Evolutionary conservation across 2,113 vertebrate species (phyloP).

Genomic region (Meles meles): DNA sequence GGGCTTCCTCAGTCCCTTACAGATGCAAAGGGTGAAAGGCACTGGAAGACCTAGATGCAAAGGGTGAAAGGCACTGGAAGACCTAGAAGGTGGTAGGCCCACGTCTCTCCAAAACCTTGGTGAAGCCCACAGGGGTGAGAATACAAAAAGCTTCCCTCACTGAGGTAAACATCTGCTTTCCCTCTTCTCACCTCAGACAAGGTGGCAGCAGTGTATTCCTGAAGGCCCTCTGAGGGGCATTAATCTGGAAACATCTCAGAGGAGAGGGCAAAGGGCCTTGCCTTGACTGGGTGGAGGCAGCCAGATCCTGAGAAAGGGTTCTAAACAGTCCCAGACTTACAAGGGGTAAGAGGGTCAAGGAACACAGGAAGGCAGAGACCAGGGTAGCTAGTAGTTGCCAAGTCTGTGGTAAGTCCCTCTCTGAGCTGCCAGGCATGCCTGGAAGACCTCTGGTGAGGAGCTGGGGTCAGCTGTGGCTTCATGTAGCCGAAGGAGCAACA

Average conservation of each 20-base stretch:
- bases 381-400: not conserved
- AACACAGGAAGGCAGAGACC: not conserved
- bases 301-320: not conserved
- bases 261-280: not conserved
- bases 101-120: not conserved
- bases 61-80: not conserved
- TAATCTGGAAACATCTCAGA: not conserved
- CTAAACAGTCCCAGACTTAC: not conserved
- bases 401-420: not conserved
- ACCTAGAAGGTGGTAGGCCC: not conserved
- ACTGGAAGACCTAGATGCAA: not conserved
- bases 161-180: not conserved
- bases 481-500: fast-evolving
- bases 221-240: not conserved
- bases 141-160: not conserved
- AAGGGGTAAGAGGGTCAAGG: not conserved
- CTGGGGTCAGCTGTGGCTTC: not conserved
- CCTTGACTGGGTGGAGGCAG: not conserved
- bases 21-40: not conserved
- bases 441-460: not conserved
- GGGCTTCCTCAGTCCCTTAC: too few species aligned
- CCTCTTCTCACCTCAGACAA: not conserved
- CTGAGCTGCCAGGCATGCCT: not conserved
- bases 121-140: not conserved
- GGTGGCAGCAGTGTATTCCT: not conserved